These are phyloP conservation scores for Orthosia incerta DNA, from an alignment of 2,888 invertebrate genomes.

Conservation along the genomic window DNA sequence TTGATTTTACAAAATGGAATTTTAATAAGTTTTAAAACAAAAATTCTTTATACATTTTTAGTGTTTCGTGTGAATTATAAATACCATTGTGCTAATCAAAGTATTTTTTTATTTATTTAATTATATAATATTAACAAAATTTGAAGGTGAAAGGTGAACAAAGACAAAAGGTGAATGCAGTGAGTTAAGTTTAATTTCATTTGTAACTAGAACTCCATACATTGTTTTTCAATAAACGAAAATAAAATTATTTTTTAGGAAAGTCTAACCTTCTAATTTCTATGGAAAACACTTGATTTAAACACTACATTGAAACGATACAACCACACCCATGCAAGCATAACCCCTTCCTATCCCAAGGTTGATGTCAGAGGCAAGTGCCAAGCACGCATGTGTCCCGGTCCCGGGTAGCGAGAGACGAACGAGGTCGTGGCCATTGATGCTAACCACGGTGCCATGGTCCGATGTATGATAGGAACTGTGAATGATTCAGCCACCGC, in stretches of 20 bases:
- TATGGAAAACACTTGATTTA: constrained; percentile 63
- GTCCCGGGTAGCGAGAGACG: constrained; percentile 60
- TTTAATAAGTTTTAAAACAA: constrained; percentile 45
- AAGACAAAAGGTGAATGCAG: constrained; percentile 58
- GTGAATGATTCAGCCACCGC: constrained; percentile 79
- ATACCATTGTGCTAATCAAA: constrained; percentile 56
- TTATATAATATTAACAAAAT: constrained; percentile 32
- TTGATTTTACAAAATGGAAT: constrained; percentile 38
- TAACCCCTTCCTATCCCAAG: constrained; percentile 62
- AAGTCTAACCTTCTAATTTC: constrained; percentile 60
- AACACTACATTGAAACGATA: constrained; percentile 71
- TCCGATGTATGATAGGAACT: constrained; percentile 79
- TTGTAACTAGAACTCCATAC: constrained; percentile 38
- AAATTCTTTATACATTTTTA: constrained; percentile 38
- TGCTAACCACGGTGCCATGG: constrained; percentile 81
- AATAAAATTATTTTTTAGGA: constrained; percentile 25
- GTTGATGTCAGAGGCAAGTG: constrained; percentile 60
- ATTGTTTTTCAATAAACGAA: constrained; percentile 47
- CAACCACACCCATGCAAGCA: constrained; percentile 86
- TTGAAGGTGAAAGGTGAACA: constrained; percentile 58
- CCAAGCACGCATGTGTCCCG: constrained; percentile 59
- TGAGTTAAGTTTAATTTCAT: constrained; percentile 49
- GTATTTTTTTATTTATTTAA: constrained; percentile 45
- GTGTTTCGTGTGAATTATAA: constrained; percentile 58
- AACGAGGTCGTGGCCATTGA: constrained; percentile 82